Conservation (phyloP, 2,113 vertebrate genomes). For the Alligator mississippiensis region DNA sequence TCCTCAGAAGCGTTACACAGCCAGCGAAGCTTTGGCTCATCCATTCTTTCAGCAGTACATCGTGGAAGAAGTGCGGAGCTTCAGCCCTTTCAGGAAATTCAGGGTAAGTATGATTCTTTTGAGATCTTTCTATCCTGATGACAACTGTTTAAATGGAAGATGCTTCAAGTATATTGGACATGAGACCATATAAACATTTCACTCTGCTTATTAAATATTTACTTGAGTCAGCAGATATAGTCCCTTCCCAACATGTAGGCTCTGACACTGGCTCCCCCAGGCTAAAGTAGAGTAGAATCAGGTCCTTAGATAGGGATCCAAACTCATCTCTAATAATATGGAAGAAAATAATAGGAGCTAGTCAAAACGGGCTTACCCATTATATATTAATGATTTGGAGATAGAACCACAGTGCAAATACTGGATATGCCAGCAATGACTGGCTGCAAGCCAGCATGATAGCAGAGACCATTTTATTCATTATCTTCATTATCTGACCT, state of each 20-base stretch:
- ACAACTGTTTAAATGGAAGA: not conserved
- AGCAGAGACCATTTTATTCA: not conserved
- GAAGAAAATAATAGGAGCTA: not conserved
- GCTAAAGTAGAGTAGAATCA: not conserved
- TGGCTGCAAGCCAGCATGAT: not conserved
- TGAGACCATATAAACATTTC: not conserved
- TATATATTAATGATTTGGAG: not conserved
- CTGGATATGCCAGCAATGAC: not conserved
- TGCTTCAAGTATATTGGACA: not conserved
- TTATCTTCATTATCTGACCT: not conserved
- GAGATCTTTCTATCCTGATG: not conserved
- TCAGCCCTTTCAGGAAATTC: slow-evolving; percentile 93
- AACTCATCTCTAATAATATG: not conserved
- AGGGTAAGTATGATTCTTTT: slow-evolving; percentile 80
- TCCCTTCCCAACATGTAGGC: too few relatives aligned
- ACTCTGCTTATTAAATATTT: not conserved
- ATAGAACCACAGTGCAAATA: not conserved
- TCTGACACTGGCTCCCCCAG: not conserved
- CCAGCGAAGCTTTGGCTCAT: slow-evolving; percentile 87
- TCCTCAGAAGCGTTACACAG: slow-evolving; percentile 85
- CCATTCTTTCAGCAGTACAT: slow-evolving; percentile 97
- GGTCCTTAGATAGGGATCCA: not conserved
- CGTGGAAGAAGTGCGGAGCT: slow-evolving; percentile 91
- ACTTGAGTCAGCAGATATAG: not conserved
- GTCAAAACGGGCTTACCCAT: rapidly evolving